Evolutionary conservation across 2,113 vertebrate species (phyloP).

Genomic region (Anguilla japonica): DNA sequence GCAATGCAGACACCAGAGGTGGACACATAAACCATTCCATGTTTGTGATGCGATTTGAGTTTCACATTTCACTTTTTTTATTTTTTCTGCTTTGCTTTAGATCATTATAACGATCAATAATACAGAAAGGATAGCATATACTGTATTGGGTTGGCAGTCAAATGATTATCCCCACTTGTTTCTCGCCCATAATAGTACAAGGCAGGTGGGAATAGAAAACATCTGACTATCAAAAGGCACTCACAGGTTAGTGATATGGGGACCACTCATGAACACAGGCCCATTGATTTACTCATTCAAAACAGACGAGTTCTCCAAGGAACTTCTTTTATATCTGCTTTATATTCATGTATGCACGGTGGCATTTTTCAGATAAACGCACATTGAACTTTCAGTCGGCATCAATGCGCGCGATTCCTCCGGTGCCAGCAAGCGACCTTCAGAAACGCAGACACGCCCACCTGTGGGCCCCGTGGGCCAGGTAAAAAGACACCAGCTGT

Average conservation of each 20-base stretch:
- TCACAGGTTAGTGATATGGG: background rate
- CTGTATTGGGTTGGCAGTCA: background rate
- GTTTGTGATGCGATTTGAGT: background rate
- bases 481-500: background rate
- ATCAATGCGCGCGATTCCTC: background rate
- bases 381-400: background rate
- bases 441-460: background rate
- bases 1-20: background rate
- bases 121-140: background rate
- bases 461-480: background rate
- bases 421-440: background rate
- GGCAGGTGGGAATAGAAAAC: background rate
- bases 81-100: background rate
- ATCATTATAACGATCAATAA: background rate
- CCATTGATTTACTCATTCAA: background rate
- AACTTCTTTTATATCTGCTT: background rate
- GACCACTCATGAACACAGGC: no score
- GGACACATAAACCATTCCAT: background rate
- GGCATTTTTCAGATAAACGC: background rate
- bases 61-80: background rate
- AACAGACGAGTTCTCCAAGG: background rate
- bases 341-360: background rate
- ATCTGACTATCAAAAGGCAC: background rate
- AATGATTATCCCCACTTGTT: background rate
- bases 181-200: background rate